Percentiles rank a stretch among this genome's conserved stretches.
phyloP scores from a whole-genome alignment of 2,113 vertebrate genomes.

The Neodontobutis hainanensis region DNA sequence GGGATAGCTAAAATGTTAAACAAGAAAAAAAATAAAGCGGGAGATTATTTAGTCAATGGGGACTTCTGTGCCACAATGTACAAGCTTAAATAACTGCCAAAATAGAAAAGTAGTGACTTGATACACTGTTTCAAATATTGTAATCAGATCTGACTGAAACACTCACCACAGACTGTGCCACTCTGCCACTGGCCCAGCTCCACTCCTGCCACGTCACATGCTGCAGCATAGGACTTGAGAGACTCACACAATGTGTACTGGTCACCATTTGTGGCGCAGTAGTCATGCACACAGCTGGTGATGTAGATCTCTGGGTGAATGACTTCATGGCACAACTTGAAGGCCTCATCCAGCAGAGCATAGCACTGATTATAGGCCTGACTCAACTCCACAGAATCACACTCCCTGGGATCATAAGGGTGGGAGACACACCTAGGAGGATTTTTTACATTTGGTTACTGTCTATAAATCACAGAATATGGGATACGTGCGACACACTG shows the following conservation, averaged over 20 bases:
- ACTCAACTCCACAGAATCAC: slow-evolving; percentile 50
- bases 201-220: slow-evolving; percentile 75
- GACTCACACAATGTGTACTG: slow-evolving; percentile 70
- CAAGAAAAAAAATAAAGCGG: slow-evolving; percentile 16
- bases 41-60: neutral
- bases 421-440: slow-evolving; percentile 66
- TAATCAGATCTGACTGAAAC: neutral
- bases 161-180: slow-evolving; percentile 76
- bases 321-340: slow-evolving; percentile 71
- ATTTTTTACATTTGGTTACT: neutral
- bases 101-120: too few species aligned
- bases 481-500: too few species aligned
- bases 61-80: too few species aligned
- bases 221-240: slow-evolving; percentile 76
- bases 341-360: slow-evolving; percentile 58
- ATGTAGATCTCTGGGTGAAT: slow-evolving; percentile 74
- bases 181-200: slow-evolving; percentile 71
- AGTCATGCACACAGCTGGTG: slow-evolving; percentile 77
- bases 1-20: slow-evolving; percentile 38
- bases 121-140: neutral
- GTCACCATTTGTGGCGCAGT: slow-evolving; percentile 72
- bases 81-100: too few species aligned
- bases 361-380: slow-evolving; percentile 69
- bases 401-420: slow-evolving; percentile 59
- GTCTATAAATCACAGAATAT: too few species aligned